A percentile compares a stretch with the other conserved stretches of the same genome.
These are phyloP conservation scores for Drosophila parthenogenetica DNA, from an alignment of 2,888 invertebrate species.

Conservation along the genomic window DNA sequence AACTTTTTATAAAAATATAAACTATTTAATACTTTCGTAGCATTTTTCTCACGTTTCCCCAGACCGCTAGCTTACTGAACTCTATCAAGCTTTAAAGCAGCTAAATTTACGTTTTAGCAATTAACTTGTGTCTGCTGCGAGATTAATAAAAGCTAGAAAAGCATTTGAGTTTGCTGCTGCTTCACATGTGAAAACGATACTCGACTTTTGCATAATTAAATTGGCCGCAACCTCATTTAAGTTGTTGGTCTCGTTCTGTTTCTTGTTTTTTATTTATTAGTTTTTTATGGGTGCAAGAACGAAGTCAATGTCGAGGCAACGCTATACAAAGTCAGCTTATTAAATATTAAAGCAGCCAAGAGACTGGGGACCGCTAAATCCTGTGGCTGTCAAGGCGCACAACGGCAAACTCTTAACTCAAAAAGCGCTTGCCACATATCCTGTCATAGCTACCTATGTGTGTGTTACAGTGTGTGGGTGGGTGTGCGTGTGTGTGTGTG, in stretches of 20 bases:
- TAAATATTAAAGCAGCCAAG: slow-evolving; percentile 63
- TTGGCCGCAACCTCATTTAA: slow-evolving; percentile 36
- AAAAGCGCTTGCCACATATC: slow-evolving; percentile 71
- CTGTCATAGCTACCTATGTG: slow-evolving; percentile 34
- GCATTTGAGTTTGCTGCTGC: slow-evolving; percentile 1
- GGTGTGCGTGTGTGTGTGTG: slow-evolving; percentile 1
- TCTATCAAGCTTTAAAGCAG: background rate
- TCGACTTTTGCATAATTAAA: slow-evolving; percentile 21
- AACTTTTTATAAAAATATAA: no score
- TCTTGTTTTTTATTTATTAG: background rate
- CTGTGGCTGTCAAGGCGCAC: slow-evolving; percentile 68
- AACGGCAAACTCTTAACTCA: slow-evolving; percentile 45
- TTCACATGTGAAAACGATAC: background rate
- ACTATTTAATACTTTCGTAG: no score
- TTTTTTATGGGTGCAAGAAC: slow-evolving; percentile 1
- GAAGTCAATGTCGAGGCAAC: slow-evolving; percentile 36
- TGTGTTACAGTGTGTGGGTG: background rate
- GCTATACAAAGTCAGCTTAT: slow-evolving; percentile 59
- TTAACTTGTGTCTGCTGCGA: background rate
- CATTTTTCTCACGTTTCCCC: no score
- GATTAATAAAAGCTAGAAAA: background rate
- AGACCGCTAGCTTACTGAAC: no score
- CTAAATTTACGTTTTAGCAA: background rate
- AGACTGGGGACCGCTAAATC: slow-evolving; percentile 61
- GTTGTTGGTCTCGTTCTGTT: background rate